These are phyloP conservation scores for Agonum fuliginosum DNA, from an alignment of 2,888 invertebrate species.

Conservation along the genomic window DNA sequence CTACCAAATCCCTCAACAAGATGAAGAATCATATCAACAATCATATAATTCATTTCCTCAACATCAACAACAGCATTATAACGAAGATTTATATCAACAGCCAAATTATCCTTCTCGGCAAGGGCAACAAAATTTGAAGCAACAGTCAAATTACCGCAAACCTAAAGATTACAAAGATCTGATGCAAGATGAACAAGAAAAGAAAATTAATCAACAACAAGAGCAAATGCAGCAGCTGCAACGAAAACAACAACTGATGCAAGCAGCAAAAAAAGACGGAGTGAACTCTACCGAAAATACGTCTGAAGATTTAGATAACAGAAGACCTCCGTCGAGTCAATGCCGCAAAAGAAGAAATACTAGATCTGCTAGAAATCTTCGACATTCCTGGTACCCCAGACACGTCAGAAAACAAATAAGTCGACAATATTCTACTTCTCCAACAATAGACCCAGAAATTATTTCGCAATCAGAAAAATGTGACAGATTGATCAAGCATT, in stretches of 20 bases:
- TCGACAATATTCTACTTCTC: constrained; percentile 12
- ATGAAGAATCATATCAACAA: not conserved
- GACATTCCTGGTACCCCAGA: not conserved
- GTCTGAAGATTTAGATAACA: not conserved
- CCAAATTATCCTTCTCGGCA: not conserved
- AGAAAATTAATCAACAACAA: not conserved
- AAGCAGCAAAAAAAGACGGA: not conserved
- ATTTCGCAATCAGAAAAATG: constrained; percentile 34
- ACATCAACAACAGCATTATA: not conserved
- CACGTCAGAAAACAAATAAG: not conserved
- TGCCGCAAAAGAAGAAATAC: constrained; percentile 1
- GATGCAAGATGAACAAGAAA: not conserved
- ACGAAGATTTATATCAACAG: not conserved
- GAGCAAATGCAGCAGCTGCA: not conserved
- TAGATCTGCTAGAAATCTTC: constrained; percentile 22
- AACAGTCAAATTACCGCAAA: constrained; percentile 23
- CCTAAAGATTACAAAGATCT: constrained; percentile 1
- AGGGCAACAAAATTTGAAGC: not conserved
- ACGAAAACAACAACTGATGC: not conserved
- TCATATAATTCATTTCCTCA: too few species aligned
- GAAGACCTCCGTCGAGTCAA: not conserved
- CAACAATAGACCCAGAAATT: constrained; percentile 12
- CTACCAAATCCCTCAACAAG: too few species aligned
- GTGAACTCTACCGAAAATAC: constrained; percentile 1
- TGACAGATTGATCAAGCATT: not conserved